Evolutionary conservation across 2,888 invertebrate species (phyloP), one percentile per base, ranked within the genome.

Genomic region (Oeneis ivallda): DNA sequence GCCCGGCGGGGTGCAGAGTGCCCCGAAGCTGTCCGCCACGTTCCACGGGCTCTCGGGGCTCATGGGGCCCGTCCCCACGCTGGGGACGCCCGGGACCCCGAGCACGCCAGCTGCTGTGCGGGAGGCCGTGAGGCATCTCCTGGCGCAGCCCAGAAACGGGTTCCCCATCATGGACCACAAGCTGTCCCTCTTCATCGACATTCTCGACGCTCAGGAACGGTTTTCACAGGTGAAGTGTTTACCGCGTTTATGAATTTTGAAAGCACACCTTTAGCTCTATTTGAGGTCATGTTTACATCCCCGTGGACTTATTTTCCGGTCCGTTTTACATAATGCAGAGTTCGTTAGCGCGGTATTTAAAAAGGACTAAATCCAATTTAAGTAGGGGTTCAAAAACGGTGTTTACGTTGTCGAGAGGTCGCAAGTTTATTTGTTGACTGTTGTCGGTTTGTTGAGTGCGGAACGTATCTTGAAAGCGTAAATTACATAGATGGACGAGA

Each of bases 161-260:
- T 95, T 95, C 86, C 94, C 95, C 76, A 94, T 95, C 80, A 93
- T 95, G 89, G 95, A 95, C 79, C 95, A 96, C 89, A 95, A 95
- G 82, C 93, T 96, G 79, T 93, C 95, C 52, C 93, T 96, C 58
- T 96, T 96, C 89, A 95, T 96, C 82, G 96, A 96, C 79, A 96
- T 96, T 76, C 93, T 96, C 84, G 96, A 96, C 82, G 95, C 96
- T 63, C 96, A 96, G 92, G 95, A 96, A 82, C 93, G 94, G 81
- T 95, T 96, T 81, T 95, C 96, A 80, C 95, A 96, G 96, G 96
- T 50, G 49, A 50, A 50, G 11, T 50, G 26, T 34, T 57, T 17
- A 49, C 19, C 15, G 37, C 13, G 37, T 26, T 45, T 26, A 49
- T 63, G 41, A 52, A 61, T 61, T 52, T 41, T 61, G 8, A 41